Conservation (phyloP, 2,113 vertebrate genomes). For the Oncorhynchus gorbuscha region DNA sequence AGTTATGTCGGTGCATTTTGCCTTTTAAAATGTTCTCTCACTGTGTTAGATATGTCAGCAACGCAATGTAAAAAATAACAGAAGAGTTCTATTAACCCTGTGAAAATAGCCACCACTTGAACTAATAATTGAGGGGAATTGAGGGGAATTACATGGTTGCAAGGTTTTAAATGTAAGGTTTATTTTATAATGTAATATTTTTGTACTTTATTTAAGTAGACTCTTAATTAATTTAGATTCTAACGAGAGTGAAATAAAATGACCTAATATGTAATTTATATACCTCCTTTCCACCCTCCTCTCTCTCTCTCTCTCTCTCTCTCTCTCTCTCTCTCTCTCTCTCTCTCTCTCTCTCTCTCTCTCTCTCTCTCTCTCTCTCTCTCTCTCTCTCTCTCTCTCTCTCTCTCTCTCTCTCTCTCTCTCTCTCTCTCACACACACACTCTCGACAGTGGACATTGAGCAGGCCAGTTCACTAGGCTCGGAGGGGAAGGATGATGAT, state of each 20-base stretch:
- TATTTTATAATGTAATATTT: not conserved
- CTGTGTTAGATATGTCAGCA: not conserved
- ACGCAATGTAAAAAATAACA: not conserved
- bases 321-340: not conserved
- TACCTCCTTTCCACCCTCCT: not conserved
- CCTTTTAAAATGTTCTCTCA: too few species aligned
- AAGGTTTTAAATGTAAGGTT: not conserved
- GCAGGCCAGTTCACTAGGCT: constrained; percentile 66
- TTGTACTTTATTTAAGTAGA: not conserved
- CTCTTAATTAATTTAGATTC: not conserved
- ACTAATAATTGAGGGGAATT: not conserved
- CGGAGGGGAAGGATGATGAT: constrained; percentile 72
- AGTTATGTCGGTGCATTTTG: too few species aligned
- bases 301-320: too few species aligned
- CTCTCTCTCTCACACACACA: not conserved
- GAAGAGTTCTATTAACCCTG: not conserved
- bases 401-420: not conserved
- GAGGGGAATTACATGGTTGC: not conserved
- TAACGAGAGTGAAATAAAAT: not conserved
- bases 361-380: not conserved
- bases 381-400: too few species aligned
- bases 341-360: too few species aligned
- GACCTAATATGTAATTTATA: too few species aligned
- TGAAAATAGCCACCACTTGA: not conserved
- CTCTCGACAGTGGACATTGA: constrained; percentile 61